A percentile compares a stretch with the other conserved stretches of the same genome.
Evolutionary conservation across 2,113 vertebrate species (phyloP).

Genomic region (Budorcas taxicolor): DNA sequence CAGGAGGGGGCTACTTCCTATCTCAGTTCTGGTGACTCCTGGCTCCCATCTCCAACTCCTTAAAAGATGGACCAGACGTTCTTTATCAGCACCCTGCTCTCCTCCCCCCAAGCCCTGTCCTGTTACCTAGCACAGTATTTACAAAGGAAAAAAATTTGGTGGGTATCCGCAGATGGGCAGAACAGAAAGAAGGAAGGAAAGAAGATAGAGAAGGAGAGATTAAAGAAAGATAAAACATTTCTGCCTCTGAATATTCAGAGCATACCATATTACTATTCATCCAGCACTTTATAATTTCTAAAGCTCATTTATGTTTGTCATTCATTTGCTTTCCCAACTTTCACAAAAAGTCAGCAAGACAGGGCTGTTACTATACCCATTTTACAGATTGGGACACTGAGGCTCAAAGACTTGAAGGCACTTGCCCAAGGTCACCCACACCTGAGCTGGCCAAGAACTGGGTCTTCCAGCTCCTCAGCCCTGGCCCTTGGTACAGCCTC

Average conservation of each 20-base stretch:
- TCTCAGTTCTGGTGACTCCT: background rate
- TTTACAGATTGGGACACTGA: background rate
- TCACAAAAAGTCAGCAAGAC: background rate
- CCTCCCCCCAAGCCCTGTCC: background rate
- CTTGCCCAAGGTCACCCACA: background rate
- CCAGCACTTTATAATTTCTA: background rate
- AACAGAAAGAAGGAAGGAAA: background rate
- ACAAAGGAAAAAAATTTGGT: background rate
- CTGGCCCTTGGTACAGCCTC: background rate
- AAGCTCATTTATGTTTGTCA: background rate
- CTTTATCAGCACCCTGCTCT: background rate
- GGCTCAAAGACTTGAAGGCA: background rate
- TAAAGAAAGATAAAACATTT: background rate
- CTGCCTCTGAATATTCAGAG: background rate
- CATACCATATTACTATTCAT: background rate
- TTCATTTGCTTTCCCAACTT: background rate
- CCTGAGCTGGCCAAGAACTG: background rate
- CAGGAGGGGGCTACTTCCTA: background rate
- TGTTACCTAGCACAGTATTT: background rate
- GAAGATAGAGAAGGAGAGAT: background rate
- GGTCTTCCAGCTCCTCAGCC: fast-evolving
- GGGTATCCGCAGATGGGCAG: background rate
- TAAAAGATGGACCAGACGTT: background rate
- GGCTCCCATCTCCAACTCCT: background rate
- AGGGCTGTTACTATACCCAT: background rate